phyloP scores from a whole-genome alignment of 2,888 invertebrate species.

The Polydrusus tereticollis region DNA sequence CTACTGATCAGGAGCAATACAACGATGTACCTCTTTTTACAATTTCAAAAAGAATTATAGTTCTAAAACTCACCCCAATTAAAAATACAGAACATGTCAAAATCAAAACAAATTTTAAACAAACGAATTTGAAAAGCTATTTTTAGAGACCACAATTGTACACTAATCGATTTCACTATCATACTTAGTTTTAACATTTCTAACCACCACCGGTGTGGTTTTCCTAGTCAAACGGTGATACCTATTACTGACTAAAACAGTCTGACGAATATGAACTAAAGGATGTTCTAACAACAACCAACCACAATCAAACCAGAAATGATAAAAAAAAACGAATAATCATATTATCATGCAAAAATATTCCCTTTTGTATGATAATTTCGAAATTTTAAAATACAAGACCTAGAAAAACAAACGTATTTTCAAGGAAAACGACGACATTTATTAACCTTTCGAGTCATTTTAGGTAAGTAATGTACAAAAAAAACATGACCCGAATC shows the following conservation, averaged over 20 bases:
- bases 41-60: neutral
- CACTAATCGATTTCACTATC: neutral
- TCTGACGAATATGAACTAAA: neutral
- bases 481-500: too few relatives aligned
- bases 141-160: neutral
- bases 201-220: neutral
- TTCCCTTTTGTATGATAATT: conserved; percentile 3
- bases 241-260: too few relatives aligned
- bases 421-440: too few relatives aligned
- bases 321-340: neutral
- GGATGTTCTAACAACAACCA: neutral
- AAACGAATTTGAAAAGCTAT: neutral
- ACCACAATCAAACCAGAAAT: neutral
- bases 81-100: neutral
- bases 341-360: neutral
- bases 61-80: neutral
- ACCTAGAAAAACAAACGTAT: too few relatives aligned
- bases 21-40: too few relatives aligned
- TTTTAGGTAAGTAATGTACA: too few relatives aligned
- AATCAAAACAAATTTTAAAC: neutral
- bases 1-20: too few relatives aligned
- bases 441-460: too few relatives aligned
- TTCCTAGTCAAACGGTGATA: too few relatives aligned
- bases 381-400: too few relatives aligned
- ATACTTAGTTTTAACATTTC: conserved; percentile 1